Conservation (phyloP, 2,888 invertebrate species). For the Mesorhabditis spiculigera region DNA sequence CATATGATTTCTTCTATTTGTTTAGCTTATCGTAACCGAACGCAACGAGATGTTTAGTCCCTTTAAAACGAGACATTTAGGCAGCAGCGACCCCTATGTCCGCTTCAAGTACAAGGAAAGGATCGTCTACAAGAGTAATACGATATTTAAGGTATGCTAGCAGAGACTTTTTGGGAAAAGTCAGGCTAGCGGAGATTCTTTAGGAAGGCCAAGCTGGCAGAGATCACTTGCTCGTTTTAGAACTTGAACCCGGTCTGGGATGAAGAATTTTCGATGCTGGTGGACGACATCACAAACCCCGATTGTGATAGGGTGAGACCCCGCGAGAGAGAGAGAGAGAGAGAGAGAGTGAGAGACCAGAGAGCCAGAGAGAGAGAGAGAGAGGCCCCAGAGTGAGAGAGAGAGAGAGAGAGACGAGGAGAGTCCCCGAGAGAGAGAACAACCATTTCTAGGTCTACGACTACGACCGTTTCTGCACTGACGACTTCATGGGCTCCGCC, state of each 20-base stretch:
- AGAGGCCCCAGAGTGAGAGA: too few relatives aligned
- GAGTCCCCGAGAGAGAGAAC: neutral
- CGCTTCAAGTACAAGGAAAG: constrained; percentile 62
- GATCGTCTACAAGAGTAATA: constrained; percentile 86
- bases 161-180: too few relatives aligned
- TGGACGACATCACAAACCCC: constrained; percentile 82
- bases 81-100: constrained; percentile 56
- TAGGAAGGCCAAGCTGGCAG: constrained; percentile 76
- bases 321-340: constrained; percentile 63
- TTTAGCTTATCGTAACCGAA: constrained; percentile 58
- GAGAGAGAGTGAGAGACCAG: constrained; percentile 63
- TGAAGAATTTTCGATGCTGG: constrained; percentile 84
- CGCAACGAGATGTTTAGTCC: constrained; percentile 91
- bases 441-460: constrained; percentile 73
- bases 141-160: constrained; percentile 71
- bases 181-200: constrained; percentile 68
- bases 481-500: constrained; percentile 95
- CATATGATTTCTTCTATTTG: constrained; percentile 70
- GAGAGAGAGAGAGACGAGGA: too few relatives aligned
- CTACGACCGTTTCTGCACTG: constrained; percentile 86
- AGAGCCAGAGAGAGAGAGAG: constrained; percentile 9
- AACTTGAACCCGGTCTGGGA: constrained; percentile 98
- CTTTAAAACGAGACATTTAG: constrained; percentile 23
- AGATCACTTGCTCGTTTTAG: constrained; percentile 6
- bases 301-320: constrained; percentile 71